phyloP scores from a whole-genome alignment of 2,113 vertebrate species.

The Rhipidura dahli region DNA sequence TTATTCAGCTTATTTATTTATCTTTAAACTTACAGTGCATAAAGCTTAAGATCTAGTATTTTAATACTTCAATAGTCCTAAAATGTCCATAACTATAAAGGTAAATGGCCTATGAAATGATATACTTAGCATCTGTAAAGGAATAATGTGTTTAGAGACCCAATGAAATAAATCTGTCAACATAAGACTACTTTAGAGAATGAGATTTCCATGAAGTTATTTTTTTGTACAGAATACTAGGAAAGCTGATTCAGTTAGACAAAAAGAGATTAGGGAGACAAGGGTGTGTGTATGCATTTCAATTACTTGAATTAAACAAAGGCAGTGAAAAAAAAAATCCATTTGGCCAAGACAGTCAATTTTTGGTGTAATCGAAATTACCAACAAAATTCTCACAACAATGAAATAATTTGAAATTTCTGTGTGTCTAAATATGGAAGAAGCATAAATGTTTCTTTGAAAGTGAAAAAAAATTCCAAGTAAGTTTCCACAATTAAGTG shows the following conservation, averaged over 20 bases:
- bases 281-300: background rate
- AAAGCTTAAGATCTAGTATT: background rate
- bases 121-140: conserved; percentile 15
- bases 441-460: background rate
- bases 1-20: background rate
- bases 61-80: conserved; percentile 20
- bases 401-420: background rate
- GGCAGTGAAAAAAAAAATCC: background rate
- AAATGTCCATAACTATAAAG: conserved; percentile 53
- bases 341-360: background rate
- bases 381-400: background rate
- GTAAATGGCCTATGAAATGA: conserved; percentile 35
- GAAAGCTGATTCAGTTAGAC: background rate
- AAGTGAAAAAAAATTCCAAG: background rate
- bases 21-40: background rate
- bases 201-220: background rate
- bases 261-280: conserved; percentile 14
- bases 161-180: conserved; percentile 29
- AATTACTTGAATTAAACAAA: conserved; percentile 28
- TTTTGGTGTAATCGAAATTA: background rate
- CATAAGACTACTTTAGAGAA: conserved; percentile 6
- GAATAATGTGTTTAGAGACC: conserved; percentile 40
- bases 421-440: background rate
- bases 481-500: background rate
- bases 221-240: background rate